Base-by-base conservation (phyloP, 2,113 vertebrate genomes). In the Neotoma lepida region DNA sequence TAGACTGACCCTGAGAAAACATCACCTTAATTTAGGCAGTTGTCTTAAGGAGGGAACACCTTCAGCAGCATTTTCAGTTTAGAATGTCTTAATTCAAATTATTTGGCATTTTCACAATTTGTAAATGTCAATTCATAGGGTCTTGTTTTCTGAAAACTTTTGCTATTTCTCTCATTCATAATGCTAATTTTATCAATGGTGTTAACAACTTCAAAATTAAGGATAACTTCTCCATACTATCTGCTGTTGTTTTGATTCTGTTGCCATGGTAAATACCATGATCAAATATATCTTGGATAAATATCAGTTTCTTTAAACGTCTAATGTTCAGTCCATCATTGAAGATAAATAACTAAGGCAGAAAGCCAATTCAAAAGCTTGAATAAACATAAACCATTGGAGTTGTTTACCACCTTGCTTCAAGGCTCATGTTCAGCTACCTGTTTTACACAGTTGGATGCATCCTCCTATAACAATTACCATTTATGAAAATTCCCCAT, bases 1-100 rank as follows among this genome's bases (percentile, higher is more conserved):
- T 18, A 30, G 14, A 20, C 7, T 66, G 63, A n/a, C 8, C 9
- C 63, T 68, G 17, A 24, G 18, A 28, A 68, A 35, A 49, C 12
- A 68, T 6, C 10, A 33, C 39, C 26, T 44, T 35, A 35, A 17
- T 1, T n/a, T 4, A n/a, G 20, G 35, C 18, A 58, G 20, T 49
- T 0, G 14, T 49, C 8, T 39, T 12, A 1, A 66, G 18, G 12
- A 24, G 12, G 17, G 2, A n/a, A 68, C 0, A 24, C 20, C 4
- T n/a, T n/a, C 6, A 14, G 1, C 2, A 6, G 44, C 12, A n/a
- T 66, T 68, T 20, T 68, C 33, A 68, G 6, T n/a, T 68, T 24
- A 68, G 18, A 30, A 8, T 68, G 20, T 49, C 63, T 68, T 86
- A 20, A 51, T 86, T 68, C 30, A 49, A 68, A 64, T 33, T 46